Evolutionary conservation across 2,888 invertebrate species (phyloP).

Genomic region (Galerucella nymphaeae): DNA sequence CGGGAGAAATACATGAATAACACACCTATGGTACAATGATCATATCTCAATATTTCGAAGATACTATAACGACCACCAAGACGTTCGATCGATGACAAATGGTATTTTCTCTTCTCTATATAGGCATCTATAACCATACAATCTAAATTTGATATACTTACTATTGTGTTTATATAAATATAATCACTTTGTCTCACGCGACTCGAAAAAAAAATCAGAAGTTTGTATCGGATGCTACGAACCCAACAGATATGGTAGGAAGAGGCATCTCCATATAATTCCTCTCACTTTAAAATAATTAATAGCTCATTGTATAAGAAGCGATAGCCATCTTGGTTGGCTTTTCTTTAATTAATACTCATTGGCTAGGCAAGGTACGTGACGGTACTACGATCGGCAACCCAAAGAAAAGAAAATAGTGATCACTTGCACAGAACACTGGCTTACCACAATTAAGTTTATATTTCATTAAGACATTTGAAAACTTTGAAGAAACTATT

Average conservation of each 20-base stretch:
- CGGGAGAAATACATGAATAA: too few relatives aligned
- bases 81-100: not conserved
- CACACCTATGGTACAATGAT: too few relatives aligned
- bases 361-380: constrained; percentile 40
- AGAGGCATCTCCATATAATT: constrained; percentile 39
- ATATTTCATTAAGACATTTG: not conserved
- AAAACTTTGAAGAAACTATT: not conserved
- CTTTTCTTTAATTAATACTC: constrained; percentile 48
- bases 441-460: constrained; percentile 11
- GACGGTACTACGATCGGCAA: constrained; percentile 33
- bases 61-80: too few relatives aligned
- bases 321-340: constrained; percentile 45
- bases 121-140: constrained; percentile 2
- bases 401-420: constrained; percentile 17
- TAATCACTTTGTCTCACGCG: constrained; percentile 14
- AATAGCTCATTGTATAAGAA: constrained; percentile 45
- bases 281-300: constrained; percentile 46
- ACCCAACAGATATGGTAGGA: constrained; percentile 31
- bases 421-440: constrained; percentile 6
- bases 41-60: too few relatives aligned
- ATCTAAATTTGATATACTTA: constrained; percentile 26
- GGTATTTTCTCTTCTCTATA: not conserved
- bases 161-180: constrained; percentile 16
- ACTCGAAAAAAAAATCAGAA: constrained; percentile 1
- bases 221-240: constrained; percentile 15